Conservation (phyloP, 2,113 vertebrate genomes). For the Tetrax tetrax region DNA sequence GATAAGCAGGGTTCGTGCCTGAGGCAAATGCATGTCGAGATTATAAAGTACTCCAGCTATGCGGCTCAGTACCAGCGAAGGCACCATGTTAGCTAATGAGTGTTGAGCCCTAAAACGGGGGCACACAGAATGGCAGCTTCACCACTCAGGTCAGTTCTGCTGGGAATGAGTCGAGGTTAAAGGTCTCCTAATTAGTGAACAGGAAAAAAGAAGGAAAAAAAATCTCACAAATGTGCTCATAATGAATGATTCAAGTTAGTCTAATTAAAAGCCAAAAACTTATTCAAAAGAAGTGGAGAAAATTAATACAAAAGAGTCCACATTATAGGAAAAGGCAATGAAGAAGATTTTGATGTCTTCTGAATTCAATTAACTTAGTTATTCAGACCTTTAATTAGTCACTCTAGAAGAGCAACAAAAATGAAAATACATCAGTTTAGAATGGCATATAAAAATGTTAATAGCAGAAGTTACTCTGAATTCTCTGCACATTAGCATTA, state of each 20-base stretch:
- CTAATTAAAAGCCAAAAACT: conserved; percentile 32
- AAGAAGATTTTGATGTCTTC: not conserved
- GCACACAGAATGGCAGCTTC: not conserved
- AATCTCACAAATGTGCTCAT: not conserved
- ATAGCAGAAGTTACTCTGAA: not conserved
- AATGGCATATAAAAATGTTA: not conserved
- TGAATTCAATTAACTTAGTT: conserved; percentile 10
- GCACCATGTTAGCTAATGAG: not conserved
- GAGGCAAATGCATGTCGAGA: not conserved
- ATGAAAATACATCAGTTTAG: not conserved
- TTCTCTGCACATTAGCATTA: not conserved
- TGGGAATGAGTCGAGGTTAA: not conserved
- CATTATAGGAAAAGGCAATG: not conserved
- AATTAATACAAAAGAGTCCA: not conserved
- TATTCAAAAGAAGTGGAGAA: conserved; percentile 12
- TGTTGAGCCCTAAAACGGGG: not conserved
- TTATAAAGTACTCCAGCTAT: not conserved
- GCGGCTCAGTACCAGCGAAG: not conserved
- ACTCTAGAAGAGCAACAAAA: not conserved
- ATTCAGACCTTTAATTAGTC: conserved; percentile 17
- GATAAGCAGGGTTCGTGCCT: not conserved
- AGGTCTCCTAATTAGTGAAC: not conserved
- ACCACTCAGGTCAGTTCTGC: not conserved
- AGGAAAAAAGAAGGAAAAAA: not conserved
- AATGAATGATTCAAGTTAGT: conserved; percentile 19